Percentiles rank a stretch among this genome's conserved stretches.
These are phyloP conservation scores for Pseudorasbora parva DNA, from an alignment of 2,113 vertebrate genomes.

Conservation along the genomic window DNA sequence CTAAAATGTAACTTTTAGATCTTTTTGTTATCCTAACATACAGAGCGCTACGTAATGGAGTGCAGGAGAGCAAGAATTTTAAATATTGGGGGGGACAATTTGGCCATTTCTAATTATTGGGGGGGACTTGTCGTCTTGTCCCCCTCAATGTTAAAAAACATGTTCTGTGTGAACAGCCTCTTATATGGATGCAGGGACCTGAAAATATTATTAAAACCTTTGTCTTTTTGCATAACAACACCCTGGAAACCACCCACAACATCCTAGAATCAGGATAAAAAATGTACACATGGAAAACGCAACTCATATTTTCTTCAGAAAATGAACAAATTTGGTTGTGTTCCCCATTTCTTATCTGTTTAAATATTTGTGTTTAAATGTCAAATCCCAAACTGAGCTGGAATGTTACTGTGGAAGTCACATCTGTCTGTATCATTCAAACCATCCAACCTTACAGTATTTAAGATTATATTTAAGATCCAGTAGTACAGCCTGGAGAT, in stretches of 20 bases:
- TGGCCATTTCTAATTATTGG: too few relatives aligned
- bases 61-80: too few relatives aligned
- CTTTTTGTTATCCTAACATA: too few relatives aligned
- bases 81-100: too few relatives aligned
- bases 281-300: too few relatives aligned
- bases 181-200: background rate
- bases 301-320: background rate
- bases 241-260: background rate
- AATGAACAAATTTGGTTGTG: background rate
- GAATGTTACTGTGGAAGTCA: constrained; percentile 11
- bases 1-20: too few relatives aligned
- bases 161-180: too few relatives aligned
- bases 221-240: background rate
- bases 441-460: background rate
- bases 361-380: constrained; percentile 6
- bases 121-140: too few relatives aligned
- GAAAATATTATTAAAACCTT: background rate
- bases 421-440: background rate
- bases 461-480: background rate
- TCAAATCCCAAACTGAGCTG: constrained; percentile 4
- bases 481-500: background rate
- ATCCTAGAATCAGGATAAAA: too few relatives aligned
- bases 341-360: background rate
- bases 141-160: too few relatives aligned
- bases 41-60: too few relatives aligned